These are phyloP conservation scores for Craniophora ligustri DNA, from an alignment of 2,888 invertebrate genomes.

Conservation along the genomic window DNA sequence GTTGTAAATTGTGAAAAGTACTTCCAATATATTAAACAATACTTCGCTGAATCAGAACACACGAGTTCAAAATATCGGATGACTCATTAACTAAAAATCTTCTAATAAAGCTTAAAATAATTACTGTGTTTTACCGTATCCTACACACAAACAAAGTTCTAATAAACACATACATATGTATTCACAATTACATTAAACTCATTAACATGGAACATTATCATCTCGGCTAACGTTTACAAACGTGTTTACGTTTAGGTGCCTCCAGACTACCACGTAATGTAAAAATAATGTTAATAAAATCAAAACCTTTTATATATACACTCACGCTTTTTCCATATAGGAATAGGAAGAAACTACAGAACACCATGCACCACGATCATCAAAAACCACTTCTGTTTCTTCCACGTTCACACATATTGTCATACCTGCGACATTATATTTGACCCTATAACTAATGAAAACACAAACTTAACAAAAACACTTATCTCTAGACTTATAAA, in stretches of 20 bases:
- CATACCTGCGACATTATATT: no score
- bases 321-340: no score
- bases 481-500: no score
- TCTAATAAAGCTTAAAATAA: conserved; percentile 29
- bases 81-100: conserved; percentile 21
- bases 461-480: no score
- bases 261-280: conserved; percentile 5
- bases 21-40: no score
- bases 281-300: conserved; percentile 9
- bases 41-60: neutral
- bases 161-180: neutral
- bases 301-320: no score
- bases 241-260: conserved; percentile 16
- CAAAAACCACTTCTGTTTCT: no score
- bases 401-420: no score
- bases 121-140: conserved; percentile 24
- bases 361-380: no score
- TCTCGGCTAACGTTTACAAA: conserved; percentile 29
- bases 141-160: conserved; percentile 14
- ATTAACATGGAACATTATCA: conserved; percentile 22
- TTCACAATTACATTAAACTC: conserved; percentile 21
- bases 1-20: no score
- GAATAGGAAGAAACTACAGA: no score
- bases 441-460: no score
- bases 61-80: conserved; percentile 16